These are phyloP conservation scores for Collichthys lucidus DNA, from an alignment of 2,113 vertebrate genomes.

Conservation along the genomic window DNA sequence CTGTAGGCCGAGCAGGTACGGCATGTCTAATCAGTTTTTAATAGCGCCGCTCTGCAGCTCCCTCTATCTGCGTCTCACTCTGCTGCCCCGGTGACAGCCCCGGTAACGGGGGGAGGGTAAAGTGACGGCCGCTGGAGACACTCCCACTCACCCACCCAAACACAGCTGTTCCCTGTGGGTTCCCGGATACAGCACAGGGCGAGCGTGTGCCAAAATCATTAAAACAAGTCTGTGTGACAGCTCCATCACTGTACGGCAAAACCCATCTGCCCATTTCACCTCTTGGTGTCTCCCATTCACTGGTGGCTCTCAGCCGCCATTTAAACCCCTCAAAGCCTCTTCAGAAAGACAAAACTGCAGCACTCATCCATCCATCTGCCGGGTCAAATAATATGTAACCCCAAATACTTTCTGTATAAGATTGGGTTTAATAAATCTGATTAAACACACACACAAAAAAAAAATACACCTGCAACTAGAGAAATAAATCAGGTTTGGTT, in stretches of 20 bases:
- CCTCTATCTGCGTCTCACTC: conserved; percentile 55
- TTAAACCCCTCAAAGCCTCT: conserved; percentile 43
- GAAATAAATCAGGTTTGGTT: neutral
- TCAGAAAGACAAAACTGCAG: conserved; percentile 18
- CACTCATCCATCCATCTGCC: conserved; percentile 13
- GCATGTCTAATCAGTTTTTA: conserved; percentile 80
- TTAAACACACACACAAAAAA: neutral
- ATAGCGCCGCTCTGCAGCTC: conserved; percentile 59
- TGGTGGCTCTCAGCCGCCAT: conserved; percentile 32
- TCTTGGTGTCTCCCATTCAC: conserved; percentile 31
- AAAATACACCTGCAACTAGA: neutral
- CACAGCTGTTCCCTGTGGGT: conserved; percentile 79
- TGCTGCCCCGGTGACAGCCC: conserved; percentile 75
- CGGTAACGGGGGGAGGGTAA: conserved; percentile 50
- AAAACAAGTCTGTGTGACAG: conserved; percentile 74
- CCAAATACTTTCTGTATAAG: neutral
- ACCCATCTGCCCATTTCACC: conserved; percentile 63
- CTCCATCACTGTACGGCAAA: conserved; percentile 63
- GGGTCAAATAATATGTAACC: neutral
- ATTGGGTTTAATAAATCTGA: neutral
- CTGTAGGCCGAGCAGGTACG: conserved; percentile 69
- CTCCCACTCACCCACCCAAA: conserved; percentile 49
- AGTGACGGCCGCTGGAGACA: conserved; percentile 50
- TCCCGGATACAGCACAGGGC: conserved; percentile 58
- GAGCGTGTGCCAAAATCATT: conserved; percentile 79